Base-by-base conservation (phyloP, 1,140 invertebrate species). In the Anagrus nilaparvatae region DNA sequence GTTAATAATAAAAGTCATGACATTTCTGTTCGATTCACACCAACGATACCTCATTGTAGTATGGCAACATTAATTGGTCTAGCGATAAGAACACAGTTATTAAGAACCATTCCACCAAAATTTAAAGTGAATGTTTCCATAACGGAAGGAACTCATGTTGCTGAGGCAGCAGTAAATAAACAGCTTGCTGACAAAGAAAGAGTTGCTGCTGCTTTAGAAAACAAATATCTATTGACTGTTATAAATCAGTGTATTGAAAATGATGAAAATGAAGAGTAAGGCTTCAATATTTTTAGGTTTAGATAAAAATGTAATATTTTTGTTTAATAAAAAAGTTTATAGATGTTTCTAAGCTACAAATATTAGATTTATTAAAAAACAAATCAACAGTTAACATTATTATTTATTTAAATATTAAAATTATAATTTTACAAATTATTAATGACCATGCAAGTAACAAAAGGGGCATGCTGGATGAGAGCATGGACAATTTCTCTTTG, bases 11-110 rank as follows among this genome's bases (percentile, higher is more conserved):
- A 73, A 30, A 66, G 78, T 30, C 90, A 84, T 55, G 65, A 56
- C 31, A 77, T 97, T 0, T 62, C 75, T 44, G 76, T 97, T 4
- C 69, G 77, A 44, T 98, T 96, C 62, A 99, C 94, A 1, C 97
- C 97, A 8, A 99, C 97, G 0, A 98, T 99, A 56, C 95, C 95
- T 0, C 96, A 99, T 59, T 99, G 97, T 58, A 96, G 91, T 53
- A 96, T 99, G 93, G 97, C 96, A 17, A 97, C 96, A 25, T 65
- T 99, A 12, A 99, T 99, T 59, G 97, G 86, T 64, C 63, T 88
- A 16, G 82, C 82, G 3, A 87, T 91, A 50, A 65, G 84, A 44
- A 87, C 98, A 0, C 90, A 95, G 61, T 67, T 99, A 9, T 63
- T 97, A 13, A 69, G 94, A 49, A 82, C 86, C 9, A 63, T 99